These are phyloP conservation scores for Danio jaintianensis DNA, from an alignment of 2,797 vertebrate genomes.

Conservation along the genomic window DNA sequence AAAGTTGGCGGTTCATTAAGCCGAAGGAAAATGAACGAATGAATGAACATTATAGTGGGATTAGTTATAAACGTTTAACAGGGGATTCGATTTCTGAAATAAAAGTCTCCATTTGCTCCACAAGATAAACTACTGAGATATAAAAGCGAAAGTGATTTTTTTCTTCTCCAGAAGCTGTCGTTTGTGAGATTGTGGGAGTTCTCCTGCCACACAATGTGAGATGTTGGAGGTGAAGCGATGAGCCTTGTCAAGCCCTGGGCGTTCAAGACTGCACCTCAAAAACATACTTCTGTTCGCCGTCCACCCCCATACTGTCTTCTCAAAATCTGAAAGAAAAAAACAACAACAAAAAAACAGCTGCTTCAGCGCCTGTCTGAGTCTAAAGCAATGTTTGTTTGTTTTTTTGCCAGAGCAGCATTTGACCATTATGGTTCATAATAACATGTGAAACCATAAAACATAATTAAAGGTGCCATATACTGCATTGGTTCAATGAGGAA, in stretches of 20 bases:
- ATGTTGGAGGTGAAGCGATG: neutral
- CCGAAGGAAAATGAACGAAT: too few relatives aligned
- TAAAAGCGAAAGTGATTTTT: neutral
- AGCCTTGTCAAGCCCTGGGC: neutral
- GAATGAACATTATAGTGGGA: too few relatives aligned
- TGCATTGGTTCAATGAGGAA: too few relatives aligned
- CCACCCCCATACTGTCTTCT: neutral
- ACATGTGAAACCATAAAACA: too few relatives aligned
- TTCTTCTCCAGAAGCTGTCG: slow-evolving; percentile 1
- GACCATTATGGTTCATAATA: neutral
- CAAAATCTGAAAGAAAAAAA: neutral
- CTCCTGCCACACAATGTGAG: neutral
- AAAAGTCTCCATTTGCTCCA: neutral
- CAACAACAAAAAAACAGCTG: neutral
- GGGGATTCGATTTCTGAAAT: too few relatives aligned
- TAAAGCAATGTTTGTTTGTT: neutral
- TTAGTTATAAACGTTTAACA: too few relatives aligned
- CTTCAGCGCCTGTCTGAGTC: neutral
- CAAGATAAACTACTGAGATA: neutral
- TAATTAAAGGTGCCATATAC: too few relatives aligned
- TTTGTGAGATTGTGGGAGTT: slow-evolving; percentile 15
- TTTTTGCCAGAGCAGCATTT: neutral
- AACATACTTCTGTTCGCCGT: neutral
- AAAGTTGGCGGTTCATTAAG: too few relatives aligned
- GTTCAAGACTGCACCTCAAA: neutral